Evolutionary conservation across 2,113 vertebrate species (phyloP).

Genomic region (Coturnix japonica): DNA sequence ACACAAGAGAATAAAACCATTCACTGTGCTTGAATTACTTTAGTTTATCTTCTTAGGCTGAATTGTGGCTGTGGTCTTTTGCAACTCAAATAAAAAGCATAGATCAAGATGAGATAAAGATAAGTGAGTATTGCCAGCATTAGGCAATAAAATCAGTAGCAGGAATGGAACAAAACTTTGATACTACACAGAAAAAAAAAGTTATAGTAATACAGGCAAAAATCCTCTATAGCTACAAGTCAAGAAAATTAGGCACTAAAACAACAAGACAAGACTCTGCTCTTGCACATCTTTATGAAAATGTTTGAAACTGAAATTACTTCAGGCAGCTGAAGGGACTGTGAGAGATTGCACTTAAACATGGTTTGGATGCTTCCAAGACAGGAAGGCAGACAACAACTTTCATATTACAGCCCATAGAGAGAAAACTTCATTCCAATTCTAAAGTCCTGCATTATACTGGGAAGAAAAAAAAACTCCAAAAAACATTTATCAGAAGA

Average conservation of each 20-base stretch:
- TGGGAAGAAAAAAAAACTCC: background rate
- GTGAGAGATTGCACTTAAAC: background rate
- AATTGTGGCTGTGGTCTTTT: conserved; percentile 58
- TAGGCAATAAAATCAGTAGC: conserved; percentile 44
- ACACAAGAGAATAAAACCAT: conserved; percentile 61
- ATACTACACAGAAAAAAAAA: background rate
- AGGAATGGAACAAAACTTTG: conserved; percentile 30
- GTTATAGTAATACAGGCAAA: background rate
- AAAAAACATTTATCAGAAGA: background rate
- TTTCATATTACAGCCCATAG: background rate
- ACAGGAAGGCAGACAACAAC: background rate
- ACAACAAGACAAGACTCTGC: background rate
- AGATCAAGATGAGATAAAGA: conserved; percentile 66
- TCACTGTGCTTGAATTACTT: conserved; percentile 60
- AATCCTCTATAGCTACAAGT: background rate
- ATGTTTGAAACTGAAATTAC: background rate
- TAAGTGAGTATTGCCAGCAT: conserved; percentile 15
- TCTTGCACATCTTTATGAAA: background rate
- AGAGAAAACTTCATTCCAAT: background rate
- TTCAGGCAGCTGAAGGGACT: background rate
- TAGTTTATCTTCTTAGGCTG: conserved; percentile 58
- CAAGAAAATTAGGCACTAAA: background rate
- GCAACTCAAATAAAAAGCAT: conserved; percentile 58
- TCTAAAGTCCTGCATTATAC: background rate
- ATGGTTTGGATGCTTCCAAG: background rate